Base-by-base conservation (phyloP, 1,140 invertebrate species). In the Cardiocondyla obscurior region DNA sequence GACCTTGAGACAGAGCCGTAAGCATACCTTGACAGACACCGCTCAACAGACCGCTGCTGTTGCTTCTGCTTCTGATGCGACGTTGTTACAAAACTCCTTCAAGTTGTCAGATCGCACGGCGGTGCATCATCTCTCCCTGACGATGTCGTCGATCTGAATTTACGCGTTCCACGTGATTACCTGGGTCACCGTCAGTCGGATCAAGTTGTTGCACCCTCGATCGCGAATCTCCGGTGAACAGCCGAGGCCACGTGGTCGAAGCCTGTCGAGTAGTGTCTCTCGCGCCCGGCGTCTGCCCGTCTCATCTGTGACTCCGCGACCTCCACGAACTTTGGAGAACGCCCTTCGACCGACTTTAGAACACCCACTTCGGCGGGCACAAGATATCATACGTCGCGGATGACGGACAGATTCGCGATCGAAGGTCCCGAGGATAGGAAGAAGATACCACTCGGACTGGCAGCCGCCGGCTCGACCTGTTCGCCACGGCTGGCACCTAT, bases 11-110 rank as follows among this genome's bases (percentile, higher is more conserved):
- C 64, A 49, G 55, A 79, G 16, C 49, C 49, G 42, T 36, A 60
- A 67, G 8, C 87, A 87, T 87, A 89, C 88, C 82, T 89, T 87
- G 83, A 72, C 69, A 64, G 74, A 87, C 88, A 77, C 70, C 65
- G 57, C 46, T 10, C 60, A 65, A 85, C 39, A 42, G 44, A 81
- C 12, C 53, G 51, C 30, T 53, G 72, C 19, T 46, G 72, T 33
- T 46, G 30, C 7, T 53, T 22, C 36, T 62, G 16, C 25, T 77
- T 51, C 42, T 82, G 12, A 58, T 22, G 14, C 44, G 12, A 51
- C n/a, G 30, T 44, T 25, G 25, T 14, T 49, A 12, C 14, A 70
- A 82, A 82, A 44, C 67, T 46, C 44, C 22, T 69, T 51, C 36
- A 62, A 42, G 55, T 55, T n/a, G 76, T 87, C 77, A 89, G 51